Percentiles rank a stretch among this genome's conserved stretches.
phyloP scores from a whole-genome alignment of 2,113 vertebrate species.

The Pyrgilauda ruficollis region DNA sequence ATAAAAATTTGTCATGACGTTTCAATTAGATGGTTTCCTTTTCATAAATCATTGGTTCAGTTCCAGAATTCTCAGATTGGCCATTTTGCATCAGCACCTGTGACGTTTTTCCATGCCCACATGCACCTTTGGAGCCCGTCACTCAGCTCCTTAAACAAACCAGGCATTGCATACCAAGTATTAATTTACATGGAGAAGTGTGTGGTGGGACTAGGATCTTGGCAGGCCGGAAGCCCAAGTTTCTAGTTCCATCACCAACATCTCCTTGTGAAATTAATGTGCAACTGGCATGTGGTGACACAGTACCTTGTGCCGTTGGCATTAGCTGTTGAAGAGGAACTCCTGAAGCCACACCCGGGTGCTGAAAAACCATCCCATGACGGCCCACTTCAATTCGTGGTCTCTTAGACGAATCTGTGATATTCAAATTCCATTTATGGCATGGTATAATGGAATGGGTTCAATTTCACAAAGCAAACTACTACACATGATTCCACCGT shows the following conservation, averaged over 20 bases:
- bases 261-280: slow-evolving; percentile 78
- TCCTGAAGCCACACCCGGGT: slow-evolving; percentile 92
- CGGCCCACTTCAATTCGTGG: slow-evolving; percentile 98
- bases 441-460: slow-evolving; percentile 67
- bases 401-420: slow-evolving; percentile 99
- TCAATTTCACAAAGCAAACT: slow-evolving; percentile 52
- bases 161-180: slow-evolving; percentile 68
- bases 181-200: slow-evolving; percentile 70
- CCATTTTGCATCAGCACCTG: slow-evolving; percentile 43
- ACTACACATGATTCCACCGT: slow-evolving; percentile 54
- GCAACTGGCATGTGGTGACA: slow-evolving; percentile 68
- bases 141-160: slow-evolving; percentile 54
- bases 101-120: slow-evolving; percentile 67
- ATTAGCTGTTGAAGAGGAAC: slow-evolving; percentile 99
- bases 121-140: slow-evolving; percentile 63
- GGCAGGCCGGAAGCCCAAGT: not conserved
- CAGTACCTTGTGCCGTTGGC: slow-evolving; percentile 98
- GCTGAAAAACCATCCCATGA: slow-evolving; percentile 99
- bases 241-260: slow-evolving; percentile 58
- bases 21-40: slow-evolving; percentile 18
- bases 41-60: not conserved
- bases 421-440: slow-evolving; percentile 76
- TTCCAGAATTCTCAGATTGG: slow-evolving; percentile 20
- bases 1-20: not conserved
- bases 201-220: slow-evolving; percentile 46